phyloP scores from a whole-genome alignment of 2,113 vertebrate genomes.

The Dermatemys mawii region DNA sequence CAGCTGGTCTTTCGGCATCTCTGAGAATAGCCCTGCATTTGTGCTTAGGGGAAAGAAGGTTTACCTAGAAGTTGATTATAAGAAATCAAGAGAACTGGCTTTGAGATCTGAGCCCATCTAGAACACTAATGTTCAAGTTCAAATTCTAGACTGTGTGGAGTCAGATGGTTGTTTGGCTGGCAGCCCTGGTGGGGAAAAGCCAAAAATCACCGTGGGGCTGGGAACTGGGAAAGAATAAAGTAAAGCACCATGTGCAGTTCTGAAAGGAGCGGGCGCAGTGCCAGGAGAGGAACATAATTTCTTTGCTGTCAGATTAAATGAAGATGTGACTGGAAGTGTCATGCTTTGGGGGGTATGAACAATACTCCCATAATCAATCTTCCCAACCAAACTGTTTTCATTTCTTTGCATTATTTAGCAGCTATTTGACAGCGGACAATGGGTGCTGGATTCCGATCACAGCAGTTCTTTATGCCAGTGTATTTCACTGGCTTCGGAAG shows the following conservation, averaged over 20 bases:
- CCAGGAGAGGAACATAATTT: constrained; percentile 55
- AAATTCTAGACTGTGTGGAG: not conserved
- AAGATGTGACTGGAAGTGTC: constrained; percentile 68
- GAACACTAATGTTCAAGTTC: not conserved
- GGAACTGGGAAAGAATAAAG: not conserved
- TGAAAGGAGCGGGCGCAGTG: constrained; percentile 1
- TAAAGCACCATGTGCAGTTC: not conserved
- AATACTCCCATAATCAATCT: constrained; percentile 77
- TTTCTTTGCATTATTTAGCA: constrained; percentile 79
- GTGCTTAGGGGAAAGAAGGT: not conserved
- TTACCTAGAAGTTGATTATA: not conserved
- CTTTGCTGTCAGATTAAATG: constrained; percentile 68
- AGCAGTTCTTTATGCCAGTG: fast-evolving
- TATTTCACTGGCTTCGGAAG: constrained; percentile 52
- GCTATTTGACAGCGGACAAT: constrained; percentile 57
- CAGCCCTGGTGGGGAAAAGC: not conserved
- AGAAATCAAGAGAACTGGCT: not conserved
- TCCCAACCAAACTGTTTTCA: constrained; percentile 71
- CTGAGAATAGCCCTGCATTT: not conserved
- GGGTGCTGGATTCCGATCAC: constrained; percentile 43
- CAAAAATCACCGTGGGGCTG: not conserved
- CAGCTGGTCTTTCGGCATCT: not conserved
- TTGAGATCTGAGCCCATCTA: fast-evolving
- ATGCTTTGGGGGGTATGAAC: constrained; percentile 55
- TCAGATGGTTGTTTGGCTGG: not conserved